Evolutionary conservation across 2,113 vertebrate species (phyloP).

Genomic region (Caracal caracal): DNA sequence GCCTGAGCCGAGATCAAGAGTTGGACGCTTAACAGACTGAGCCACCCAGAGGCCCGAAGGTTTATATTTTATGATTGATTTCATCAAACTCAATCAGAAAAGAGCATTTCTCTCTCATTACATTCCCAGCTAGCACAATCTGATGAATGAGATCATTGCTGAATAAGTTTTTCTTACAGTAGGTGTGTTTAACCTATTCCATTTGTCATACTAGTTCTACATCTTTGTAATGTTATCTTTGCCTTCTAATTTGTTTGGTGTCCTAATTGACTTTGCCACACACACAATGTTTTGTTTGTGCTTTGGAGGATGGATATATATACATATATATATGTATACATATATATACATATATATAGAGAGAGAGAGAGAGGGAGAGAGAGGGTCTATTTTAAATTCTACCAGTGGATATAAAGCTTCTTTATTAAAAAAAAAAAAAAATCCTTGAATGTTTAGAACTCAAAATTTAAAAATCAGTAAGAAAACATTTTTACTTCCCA

Average conservation of each 20-base stretch:
- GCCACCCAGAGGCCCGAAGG: too few species aligned
- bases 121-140: not conserved
- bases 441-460: not conserved
- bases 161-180: not conserved
- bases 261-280: not conserved
- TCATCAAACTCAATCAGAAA: not conserved
- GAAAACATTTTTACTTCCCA: not conserved
- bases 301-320: not conserved
- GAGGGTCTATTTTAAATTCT: not conserved
- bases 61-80: not conserved
- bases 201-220: not conserved
- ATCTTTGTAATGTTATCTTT: not conserved
- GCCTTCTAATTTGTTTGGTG: not conserved
- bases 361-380: too few species aligned
- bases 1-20: too few species aligned
- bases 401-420: not conserved
- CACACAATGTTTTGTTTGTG: not conserved
- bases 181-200: not conserved
- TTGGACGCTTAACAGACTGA: too few species aligned
- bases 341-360: accelerated
- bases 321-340: too few species aligned
- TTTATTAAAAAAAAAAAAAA: not conserved
- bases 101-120: not conserved
- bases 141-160: not conserved
- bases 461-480: not conserved